Evolutionary conservation across 2,797 vertebrate species (phyloP), one percentile per base, ranked within the genome.

Genomic region (Protosalanx chinensis): DNA sequence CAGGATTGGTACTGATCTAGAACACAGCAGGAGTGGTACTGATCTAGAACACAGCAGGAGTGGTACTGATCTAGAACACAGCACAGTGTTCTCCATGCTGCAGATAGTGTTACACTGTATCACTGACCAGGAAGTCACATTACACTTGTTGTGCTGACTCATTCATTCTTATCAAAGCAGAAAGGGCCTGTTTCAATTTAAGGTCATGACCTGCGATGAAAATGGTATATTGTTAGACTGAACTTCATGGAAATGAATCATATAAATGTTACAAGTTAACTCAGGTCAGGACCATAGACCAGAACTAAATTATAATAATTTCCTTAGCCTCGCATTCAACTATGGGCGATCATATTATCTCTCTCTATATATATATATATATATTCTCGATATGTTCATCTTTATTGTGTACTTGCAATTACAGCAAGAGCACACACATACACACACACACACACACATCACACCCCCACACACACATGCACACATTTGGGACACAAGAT

Each of bases 11-110:
- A 27, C 23, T 27, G 23, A 27, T 27, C 23, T 27, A 27, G 23
- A 27, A 27, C 23, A 27, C 23, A 89, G 82, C 91, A 89, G 78
- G 91, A 91, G 86, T 88, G 86, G 86, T 84, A 83, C 87, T 88
- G 68, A 10, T 7, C 18, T 73, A 81, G 70, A 76, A 78, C 74
- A 81, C 83, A 84, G 79, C 87, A 68, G 23, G 23, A 27, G 23
- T 27, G 23, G 23, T 27, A 27, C 23, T 27, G 23, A 27, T 27
- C 23, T 27, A 27, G 23, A 27, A 27, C 23, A 27, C 77, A 82
- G 86, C 56, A 51, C 41, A 32, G 57, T 67, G 16, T 76, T 78
- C 75, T 71, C 78, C n/a, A 20, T 59, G 85, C 81, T 70, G 58
- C 62, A 72, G 71, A 64, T 84, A 64, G 70, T 76, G 65, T 71